phyloP scores from a whole-genome alignment of 2,888 invertebrate genomes.

The Phytoseiulus persimilis region DNA sequence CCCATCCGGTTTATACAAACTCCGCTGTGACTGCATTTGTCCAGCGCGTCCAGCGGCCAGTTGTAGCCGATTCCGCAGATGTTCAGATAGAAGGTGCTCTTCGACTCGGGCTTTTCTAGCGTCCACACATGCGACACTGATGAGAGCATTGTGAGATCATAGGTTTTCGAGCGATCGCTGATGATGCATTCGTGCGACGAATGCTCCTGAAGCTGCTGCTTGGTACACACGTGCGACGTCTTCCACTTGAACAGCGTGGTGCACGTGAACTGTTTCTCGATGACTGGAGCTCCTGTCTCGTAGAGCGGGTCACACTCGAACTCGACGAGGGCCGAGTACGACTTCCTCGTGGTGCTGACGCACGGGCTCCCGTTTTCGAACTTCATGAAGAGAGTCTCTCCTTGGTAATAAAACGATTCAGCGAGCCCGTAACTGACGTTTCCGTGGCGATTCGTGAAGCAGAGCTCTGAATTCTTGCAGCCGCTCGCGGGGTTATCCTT shows the following conservation, averaged over 20 bases:
- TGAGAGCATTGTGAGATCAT: constrained; percentile 28
- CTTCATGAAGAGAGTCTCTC: neutral
- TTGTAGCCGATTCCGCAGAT: constrained; percentile 18
- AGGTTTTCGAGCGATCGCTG: neutral
- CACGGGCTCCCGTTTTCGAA: neutral
- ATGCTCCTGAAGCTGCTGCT: neutral
- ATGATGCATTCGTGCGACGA: neutral
- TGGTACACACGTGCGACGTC: neutral
- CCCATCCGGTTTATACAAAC: neutral
- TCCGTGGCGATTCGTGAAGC: neutral
- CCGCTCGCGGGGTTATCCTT: constrained; percentile 21
- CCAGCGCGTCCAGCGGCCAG: constrained; percentile 25
- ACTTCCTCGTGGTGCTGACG: neutral
- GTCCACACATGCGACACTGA: constrained; percentile 22
- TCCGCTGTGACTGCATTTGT: constrained; percentile 23
- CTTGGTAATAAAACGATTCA: neutral
- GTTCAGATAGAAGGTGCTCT: constrained; percentile 14
- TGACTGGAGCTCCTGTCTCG: constrained; percentile 21
- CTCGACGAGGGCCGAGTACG: neutral
- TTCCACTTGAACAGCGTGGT: constrained; percentile 26
- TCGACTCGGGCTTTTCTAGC: constrained; percentile 15
- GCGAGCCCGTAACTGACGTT: constrained; percentile 27
- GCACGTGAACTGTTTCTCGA: constrained; percentile 22
- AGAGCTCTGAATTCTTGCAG: constrained; percentile 9
- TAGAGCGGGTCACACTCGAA: constrained; percentile 33